A percentile compares a stretch with the other conserved stretches of the same genome.
Conservation (phyloP, 2,888 invertebrate genomes). For the Mayetiola destructor region DNA sequence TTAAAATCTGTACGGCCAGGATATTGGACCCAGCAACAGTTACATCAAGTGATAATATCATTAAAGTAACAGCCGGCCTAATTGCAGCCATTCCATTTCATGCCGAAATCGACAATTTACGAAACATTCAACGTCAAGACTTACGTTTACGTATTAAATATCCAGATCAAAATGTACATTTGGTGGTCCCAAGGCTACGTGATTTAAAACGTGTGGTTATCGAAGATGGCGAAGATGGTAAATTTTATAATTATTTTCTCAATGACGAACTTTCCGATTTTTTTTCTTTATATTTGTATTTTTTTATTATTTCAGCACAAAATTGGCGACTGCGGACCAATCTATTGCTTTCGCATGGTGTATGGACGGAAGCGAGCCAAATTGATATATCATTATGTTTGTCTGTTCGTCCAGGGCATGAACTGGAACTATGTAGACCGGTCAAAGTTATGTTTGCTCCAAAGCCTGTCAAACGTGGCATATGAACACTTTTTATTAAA, state of each 20-base stretch:
- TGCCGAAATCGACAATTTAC: constrained; percentile 69
- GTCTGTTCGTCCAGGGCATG: constrained; percentile 48
- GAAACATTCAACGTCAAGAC: constrained; percentile 50
- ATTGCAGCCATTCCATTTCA: constrained; percentile 76
- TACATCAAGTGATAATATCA: constrained; percentile 56
- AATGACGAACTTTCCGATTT: neutral
- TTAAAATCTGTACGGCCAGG: constrained; percentile 63
- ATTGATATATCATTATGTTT: constrained; percentile 75
- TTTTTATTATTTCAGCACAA: constrained; percentile 22
- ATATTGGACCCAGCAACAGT: constrained; percentile 76
- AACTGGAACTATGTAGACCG: constrained; percentile 71
- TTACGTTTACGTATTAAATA: constrained; percentile 76
- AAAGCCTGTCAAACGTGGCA: constrained; percentile 72
- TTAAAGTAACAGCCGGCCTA: constrained; percentile 87
- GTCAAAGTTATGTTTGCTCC: constrained; percentile 77
- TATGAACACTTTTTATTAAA: constrained; percentile 40
- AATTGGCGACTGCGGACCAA: constrained; percentile 60
- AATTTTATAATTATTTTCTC: neutral
- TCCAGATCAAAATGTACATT: constrained; percentile 79
- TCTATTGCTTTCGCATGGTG: constrained; percentile 68
- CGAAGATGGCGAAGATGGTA: constrained; percentile 40
- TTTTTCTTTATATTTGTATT: neutral
- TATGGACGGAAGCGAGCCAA: constrained; percentile 84
- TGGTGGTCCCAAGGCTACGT: constrained; percentile 61
- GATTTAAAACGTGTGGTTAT: constrained; percentile 55